A percentile compares a stretch with the other conserved stretches of the same genome.
phyloP scores from a whole-genome alignment of 1,140 invertebrate genomes.

The fruit fly (Drosophila melanogaster) region Release_6_plus_ISO1_MT NC_004354.4:20317501-20318000 shows the following conservation, averaged over 20 bases:
- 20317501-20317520: constrained; percentile 63
- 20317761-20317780: constrained; percentile 40
- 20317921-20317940: neutral
- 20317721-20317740: constrained; percentile 65
- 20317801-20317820: neutral
- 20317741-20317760: constrained; percentile 29
- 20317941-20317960: constrained; percentile 41
- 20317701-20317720: constrained; percentile 60
- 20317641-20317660: constrained; percentile 53
- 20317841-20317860: constrained; percentile 69
- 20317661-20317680: neutral
- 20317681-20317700: constrained; percentile 23
- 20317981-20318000: neutral
- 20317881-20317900: constrained; percentile 40
- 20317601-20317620: neutral
- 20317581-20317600: constrained; percentile 2
- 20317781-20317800: neutral
- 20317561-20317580: constrained; percentile 2
- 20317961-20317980: constrained; percentile 13
- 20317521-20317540: constrained; percentile 82
- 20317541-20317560: constrained; percentile 74
- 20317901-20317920: neutral
- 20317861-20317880: constrained; percentile 71
- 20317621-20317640: constrained; percentile 53
- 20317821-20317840: constrained; percentile 19